A percentile compares a stretch with the other conserved stretches of the same genome.
phyloP scores from a whole-genome alignment of 2,888 invertebrate species.

The Bugula neritina region DNA sequence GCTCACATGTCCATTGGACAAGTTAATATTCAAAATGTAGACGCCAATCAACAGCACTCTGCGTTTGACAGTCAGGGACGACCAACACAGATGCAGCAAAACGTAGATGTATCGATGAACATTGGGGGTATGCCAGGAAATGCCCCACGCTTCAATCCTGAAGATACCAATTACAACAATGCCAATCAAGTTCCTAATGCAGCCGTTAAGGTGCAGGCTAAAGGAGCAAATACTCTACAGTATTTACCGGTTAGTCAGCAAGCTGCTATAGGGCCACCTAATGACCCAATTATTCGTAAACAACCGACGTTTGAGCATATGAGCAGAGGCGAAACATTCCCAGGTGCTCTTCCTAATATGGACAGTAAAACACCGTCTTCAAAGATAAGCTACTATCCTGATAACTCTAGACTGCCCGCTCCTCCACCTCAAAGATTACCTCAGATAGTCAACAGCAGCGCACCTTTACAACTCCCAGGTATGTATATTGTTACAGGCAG shows the following conservation, averaged over 20 bases:
- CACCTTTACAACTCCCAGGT: too few species aligned
- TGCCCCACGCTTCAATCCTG: not conserved
- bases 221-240: slow-evolving; percentile 95
- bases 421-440: slow-evolving; percentile 28
- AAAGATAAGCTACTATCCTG: slow-evolving; percentile 67
- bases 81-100: slow-evolving; percentile 24
- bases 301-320: slow-evolving; percentile 1
- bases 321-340: slow-evolving; percentile 65
- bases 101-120: slow-evolving; percentile 21
- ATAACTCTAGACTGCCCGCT: slow-evolving; percentile 30
- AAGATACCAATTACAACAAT: not conserved
- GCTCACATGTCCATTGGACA: slow-evolving; percentile 57
- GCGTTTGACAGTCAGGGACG: slow-evolving; percentile 5
- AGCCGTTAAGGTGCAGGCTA: slow-evolving; percentile 77
- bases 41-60: slow-evolving; percentile 28
- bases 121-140: not conserved
- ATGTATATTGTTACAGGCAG: too few species aligned
- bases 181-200: not conserved
- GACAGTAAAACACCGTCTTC: slow-evolving; percentile 67
- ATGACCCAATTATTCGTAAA: not conserved
- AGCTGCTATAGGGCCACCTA: slow-evolving; percentile 71
- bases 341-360: slow-evolving; percentile 71
- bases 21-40: slow-evolving; percentile 56
- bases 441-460: not conserved
- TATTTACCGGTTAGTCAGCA: slow-evolving; percentile 66